These are phyloP conservation scores for Ectobius pallidus DNA, from an alignment of 2,888 invertebrate species.

Conservation along the genomic window DNA sequence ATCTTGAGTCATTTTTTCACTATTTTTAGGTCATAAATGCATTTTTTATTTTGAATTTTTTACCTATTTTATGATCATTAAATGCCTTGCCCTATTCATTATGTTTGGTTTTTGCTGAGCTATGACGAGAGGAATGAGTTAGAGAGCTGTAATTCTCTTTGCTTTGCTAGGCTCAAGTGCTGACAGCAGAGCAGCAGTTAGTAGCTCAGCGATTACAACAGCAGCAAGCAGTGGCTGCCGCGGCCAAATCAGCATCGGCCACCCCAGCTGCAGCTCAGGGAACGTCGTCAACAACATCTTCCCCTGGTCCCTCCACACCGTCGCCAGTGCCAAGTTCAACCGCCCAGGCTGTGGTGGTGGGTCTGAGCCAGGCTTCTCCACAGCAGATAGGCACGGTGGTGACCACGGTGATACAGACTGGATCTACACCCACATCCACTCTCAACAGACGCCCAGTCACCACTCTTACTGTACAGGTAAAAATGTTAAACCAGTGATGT, in stretches of 20 bases:
- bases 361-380: slow-evolving; percentile 23
- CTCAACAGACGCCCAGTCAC: slow-evolving; percentile 38
- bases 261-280: slow-evolving; percentile 46
- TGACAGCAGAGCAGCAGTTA: slow-evolving; percentile 45
- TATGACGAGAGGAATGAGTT: no score
- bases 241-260: slow-evolving; percentile 46
- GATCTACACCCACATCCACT: slow-evolving; percentile 35
- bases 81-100: no score
- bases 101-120: no score
- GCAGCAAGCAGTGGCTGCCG: slow-evolving; percentile 52
- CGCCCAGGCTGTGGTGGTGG: slow-evolving; percentile 43
- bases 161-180: slow-evolving; percentile 47
- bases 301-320: slow-evolving; percentile 45
- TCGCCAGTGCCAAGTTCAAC: slow-evolving; percentile 46
- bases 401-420: slow-evolving; percentile 28
- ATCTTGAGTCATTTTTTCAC: no score
- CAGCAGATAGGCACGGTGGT: background rate
- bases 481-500: no score
- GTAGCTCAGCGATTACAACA: slow-evolving; percentile 50
- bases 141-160: no score
- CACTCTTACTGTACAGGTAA: slow-evolving; percentile 42
- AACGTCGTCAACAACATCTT: slow-evolving; percentile 46
- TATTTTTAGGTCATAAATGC: no score
- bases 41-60: no score
- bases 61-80: no score